These are phyloP conservation scores for Onychomys leucogaster DNA, from an alignment of 2,797 vertebrate genomes.

Conservation along the genomic window DNA sequence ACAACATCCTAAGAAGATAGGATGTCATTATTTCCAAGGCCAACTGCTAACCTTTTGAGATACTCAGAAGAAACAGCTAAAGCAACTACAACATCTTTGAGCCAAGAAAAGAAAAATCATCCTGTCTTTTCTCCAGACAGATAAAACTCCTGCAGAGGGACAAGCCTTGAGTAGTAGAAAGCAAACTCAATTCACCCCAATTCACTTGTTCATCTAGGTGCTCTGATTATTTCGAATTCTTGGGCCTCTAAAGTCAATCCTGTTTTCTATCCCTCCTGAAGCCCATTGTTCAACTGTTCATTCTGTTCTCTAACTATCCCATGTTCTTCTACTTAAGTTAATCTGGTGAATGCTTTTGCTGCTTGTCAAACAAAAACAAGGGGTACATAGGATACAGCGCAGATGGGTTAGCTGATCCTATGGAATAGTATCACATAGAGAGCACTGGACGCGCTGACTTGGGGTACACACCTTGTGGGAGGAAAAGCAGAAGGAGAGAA, in stretches of 20 bases:
- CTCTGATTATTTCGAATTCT: background rate
- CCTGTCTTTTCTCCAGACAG: conserved; percentile 5
- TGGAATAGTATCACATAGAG: background rate
- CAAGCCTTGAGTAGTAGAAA: background rate
- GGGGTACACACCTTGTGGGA: too few relatives aligned
- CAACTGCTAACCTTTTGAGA: background rate
- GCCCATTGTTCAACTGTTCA: background rate
- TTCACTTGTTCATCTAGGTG: background rate
- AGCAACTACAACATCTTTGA: background rate
- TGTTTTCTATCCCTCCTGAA: conserved; percentile 8
- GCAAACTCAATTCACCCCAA: background rate
- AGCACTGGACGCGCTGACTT: background rate
- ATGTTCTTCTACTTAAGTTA: background rate
- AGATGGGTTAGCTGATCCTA: background rate
- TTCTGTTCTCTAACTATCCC: background rate
- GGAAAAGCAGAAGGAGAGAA: too few relatives aligned
- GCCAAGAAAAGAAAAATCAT: conserved; percentile 62
- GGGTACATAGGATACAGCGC: background rate
- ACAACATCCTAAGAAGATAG: conserved; percentile 32
- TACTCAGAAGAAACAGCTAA: conserved; percentile 28
- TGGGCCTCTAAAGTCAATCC: background rate
- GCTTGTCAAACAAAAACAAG: background rate
- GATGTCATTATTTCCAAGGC: background rate
- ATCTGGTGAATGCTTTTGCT: background rate
- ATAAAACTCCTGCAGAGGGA: conserved; percentile 6